Evolutionary conservation across 2,113 vertebrate genomes (phyloP).

Genomic region (Clarias magur): DNA sequence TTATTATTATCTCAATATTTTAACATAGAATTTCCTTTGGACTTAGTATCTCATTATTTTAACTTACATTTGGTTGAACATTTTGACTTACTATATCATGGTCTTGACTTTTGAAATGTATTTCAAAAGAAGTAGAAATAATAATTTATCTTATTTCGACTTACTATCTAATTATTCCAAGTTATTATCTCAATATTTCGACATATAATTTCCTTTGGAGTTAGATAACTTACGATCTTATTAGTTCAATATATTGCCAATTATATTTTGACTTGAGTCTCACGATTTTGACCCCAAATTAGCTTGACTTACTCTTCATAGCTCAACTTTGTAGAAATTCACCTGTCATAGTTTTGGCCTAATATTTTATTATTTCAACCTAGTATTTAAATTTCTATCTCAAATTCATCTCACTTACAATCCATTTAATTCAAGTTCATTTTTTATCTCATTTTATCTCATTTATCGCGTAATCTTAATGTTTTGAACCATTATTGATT

Average conservation of each 20-base stretch:
- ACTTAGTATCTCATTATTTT: background rate
- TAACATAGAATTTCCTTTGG: background rate
- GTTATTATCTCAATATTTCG: background rate
- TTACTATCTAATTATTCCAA: background rate
- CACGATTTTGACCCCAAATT: background rate
- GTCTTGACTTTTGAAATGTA: no score
- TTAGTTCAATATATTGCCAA: background rate
- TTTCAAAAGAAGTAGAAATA: no score
- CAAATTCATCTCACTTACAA: no score
- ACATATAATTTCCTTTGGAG: background rate
- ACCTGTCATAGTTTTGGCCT: background rate
- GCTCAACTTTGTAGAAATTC: background rate
- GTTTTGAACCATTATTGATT: no score
- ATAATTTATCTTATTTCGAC: no score
- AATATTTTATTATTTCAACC: background rate
- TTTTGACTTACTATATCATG: no score
- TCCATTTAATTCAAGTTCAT: no score
- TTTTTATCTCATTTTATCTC: no score
- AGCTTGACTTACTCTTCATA: no score
- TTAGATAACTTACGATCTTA: background rate
- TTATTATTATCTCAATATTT: background rate
- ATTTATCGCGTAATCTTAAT: no score
- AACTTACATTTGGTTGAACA: background rate
- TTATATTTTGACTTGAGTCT: background rate
- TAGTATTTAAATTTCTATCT: background rate